These are phyloP conservation scores for Danio jaintianensis DNA, from an alignment of 2,797 vertebrate genomes.

Conservation along the genomic window DNA sequence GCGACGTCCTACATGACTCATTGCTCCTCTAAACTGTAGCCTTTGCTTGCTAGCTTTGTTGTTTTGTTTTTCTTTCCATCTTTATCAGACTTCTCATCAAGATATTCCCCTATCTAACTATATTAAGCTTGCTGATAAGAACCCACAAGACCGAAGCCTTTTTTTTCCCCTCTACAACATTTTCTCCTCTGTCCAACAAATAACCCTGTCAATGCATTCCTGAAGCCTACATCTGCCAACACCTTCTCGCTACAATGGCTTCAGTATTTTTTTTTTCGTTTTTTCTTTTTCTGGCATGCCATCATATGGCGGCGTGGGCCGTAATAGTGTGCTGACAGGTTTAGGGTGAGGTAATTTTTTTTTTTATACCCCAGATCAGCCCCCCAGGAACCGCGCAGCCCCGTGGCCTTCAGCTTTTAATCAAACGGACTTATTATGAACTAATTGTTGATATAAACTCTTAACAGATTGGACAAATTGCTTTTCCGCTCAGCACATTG, in stretches of 20 bases:
- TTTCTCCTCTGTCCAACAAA: conserved; percentile 68
- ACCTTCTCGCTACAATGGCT: conserved; percentile 80
- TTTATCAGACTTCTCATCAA: conserved; percentile 65
- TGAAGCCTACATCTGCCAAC: conserved; percentile 81
- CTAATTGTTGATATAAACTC: conserved; percentile 58
- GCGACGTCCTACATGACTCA: conserved; percentile 31
- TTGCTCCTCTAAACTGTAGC: conserved; percentile 41
- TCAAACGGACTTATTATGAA: conserved; percentile 57
- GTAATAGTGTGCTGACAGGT: conserved; percentile 85
- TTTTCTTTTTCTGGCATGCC: conserved; percentile 64
- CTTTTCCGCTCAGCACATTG: conserved; percentile 53
- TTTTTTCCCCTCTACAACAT: conserved; percentile 33
- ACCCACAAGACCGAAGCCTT: conserved; percentile 59
- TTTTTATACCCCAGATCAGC: conserved; percentile 75
- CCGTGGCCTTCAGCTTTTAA: conserved; percentile 62
- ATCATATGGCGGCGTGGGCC: conserved; percentile 77
- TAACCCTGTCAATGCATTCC: conserved; percentile 77
- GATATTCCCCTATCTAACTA: conserved; percentile 68
- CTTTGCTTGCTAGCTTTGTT: conserved; percentile 54
- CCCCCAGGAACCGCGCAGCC: conserved; percentile 63
- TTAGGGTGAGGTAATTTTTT: conserved; percentile 83
- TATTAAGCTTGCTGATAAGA: conserved; percentile 76
- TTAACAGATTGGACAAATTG: conserved; percentile 56
- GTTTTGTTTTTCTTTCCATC: conserved; percentile 50
- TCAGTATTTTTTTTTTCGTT: conserved; percentile 47